Percentiles rank a stretch among this genome's conserved stretches.
Evolutionary conservation across 2,113 vertebrate genomes (phyloP).

Genomic region (Hipposideros armiger): DNA sequence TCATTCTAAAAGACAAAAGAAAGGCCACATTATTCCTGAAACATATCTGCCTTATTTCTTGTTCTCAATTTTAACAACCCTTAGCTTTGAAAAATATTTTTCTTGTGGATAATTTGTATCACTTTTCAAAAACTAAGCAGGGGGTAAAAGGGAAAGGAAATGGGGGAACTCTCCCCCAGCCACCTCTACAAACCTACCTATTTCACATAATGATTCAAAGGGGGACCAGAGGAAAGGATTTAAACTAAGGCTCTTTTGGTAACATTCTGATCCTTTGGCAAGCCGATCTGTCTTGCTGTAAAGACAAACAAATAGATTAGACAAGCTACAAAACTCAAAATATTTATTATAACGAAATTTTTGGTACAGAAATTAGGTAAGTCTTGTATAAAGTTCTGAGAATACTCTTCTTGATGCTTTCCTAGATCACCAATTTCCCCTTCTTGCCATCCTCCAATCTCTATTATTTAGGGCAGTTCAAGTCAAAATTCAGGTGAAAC

Average conservation of each 20-base stretch:
- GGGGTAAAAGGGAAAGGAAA: background rate
- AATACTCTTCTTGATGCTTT: conserved; percentile 25
- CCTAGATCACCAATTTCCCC: conserved; percentile 30
- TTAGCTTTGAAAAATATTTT: conserved; percentile 60
- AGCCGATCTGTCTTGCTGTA: conserved; percentile 95
- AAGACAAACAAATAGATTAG: conserved; percentile 82
- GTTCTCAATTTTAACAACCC: conserved; percentile 23
- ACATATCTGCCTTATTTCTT: conserved; percentile 29
- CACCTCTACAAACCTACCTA: conserved; percentile 90
- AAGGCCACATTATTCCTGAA: conserved; percentile 29
- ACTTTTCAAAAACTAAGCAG: conserved; percentile 41
- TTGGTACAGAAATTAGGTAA: conserved; percentile 68
- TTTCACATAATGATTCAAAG: conserved; percentile 98
- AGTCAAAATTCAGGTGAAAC: conserved; percentile 54
- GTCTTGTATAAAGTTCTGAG: conserved; percentile 56
- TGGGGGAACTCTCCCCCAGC: no score
- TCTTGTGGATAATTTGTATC: conserved; percentile 47
- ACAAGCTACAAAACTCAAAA: conserved; percentile 66
- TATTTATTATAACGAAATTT: conserved; percentile 67
- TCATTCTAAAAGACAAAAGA: conserved; percentile 25
- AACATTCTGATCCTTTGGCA: conserved; percentile 99
- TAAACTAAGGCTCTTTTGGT: conserved; percentile 98
- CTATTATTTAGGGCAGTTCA: conserved; percentile 12
- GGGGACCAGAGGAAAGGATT: conserved; percentile 99
- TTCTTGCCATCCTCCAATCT: conserved; percentile 26